Conservation (phyloP, 2,113 vertebrate genomes). For the Dipodomys spectabilis region DNA sequence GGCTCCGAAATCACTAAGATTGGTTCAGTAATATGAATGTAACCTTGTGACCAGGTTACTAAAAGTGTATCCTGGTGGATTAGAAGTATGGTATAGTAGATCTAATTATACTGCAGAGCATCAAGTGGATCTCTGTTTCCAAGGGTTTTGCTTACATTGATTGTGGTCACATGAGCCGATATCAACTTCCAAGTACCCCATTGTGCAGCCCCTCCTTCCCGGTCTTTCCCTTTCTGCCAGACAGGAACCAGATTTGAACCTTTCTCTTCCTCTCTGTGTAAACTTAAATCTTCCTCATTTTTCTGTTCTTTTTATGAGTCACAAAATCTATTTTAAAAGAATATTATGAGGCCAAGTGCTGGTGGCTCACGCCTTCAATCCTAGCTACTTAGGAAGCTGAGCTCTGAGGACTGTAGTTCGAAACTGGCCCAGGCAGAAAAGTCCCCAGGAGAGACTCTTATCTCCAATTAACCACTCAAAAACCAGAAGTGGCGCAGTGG, state of each 20-base stretch:
- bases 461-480: too few species aligned
- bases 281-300: too few species aligned
- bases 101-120: neutral
- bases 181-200: neutral
- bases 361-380: too few species aligned
- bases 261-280: neutral
- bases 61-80: neutral
- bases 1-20: neutral
- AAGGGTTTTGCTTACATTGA: neutral
- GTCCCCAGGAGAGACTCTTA: too few species aligned
- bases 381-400: too few species aligned
- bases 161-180: neutral
- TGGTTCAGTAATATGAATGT: conserved; percentile 31
- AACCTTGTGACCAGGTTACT: conserved; percentile 5
- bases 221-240: too few species aligned
- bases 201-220: neutral
- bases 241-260: neutral
- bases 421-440: too few species aligned
- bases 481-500: too few species aligned
- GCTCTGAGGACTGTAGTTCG: too few species aligned
- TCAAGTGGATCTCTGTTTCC: neutral
- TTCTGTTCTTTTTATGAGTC: neutral
- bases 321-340: neutral
- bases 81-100: neutral
- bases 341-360: too few species aligned